phyloP scores from a whole-genome alignment of 2,888 invertebrate genomes.

The Chrysomela aeneicollis region DNA sequence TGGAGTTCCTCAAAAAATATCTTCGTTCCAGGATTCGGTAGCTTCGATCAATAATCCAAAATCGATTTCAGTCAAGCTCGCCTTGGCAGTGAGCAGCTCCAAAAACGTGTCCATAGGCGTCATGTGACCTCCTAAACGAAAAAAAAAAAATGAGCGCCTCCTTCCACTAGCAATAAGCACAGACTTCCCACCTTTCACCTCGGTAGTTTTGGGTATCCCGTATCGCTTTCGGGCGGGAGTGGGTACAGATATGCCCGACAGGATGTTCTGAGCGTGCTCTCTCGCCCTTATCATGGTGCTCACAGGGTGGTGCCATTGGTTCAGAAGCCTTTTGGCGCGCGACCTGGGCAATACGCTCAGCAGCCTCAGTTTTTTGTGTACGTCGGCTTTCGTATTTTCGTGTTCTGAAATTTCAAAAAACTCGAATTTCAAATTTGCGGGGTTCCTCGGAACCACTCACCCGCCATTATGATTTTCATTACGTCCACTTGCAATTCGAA shows the following conservation, averaged over 20 bases:
- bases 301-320: constrained; percentile 79
- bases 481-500: constrained; percentile 89
- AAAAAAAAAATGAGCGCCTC: not conserved
- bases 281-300: constrained; percentile 81
- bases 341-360: constrained; percentile 79
- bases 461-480: constrained; percentile 82
- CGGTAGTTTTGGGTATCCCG: constrained; percentile 46
- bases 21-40: constrained; percentile 72
- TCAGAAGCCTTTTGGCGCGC: constrained; percentile 78
- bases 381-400: constrained; percentile 64
- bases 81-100: constrained; percentile 85
- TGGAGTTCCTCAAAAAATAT: constrained; percentile 39
- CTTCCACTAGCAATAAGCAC: no score
- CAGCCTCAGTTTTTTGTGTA: constrained; percentile 76
- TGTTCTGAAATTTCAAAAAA: no score
- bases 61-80: constrained; percentile 84
- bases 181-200: constrained; percentile 34
- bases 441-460: no score
- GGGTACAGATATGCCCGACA: constrained; percentile 73
- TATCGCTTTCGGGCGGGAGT: constrained; percentile 51
- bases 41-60: constrained; percentile 87
- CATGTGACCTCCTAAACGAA: constrained; percentile 72
- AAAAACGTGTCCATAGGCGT: constrained; percentile 86
- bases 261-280: constrained; percentile 81
- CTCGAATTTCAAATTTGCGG: no score